Percentiles rank a stretch among this genome's conserved stretches.
Evolutionary conservation across 2,888 invertebrate genomes (phyloP).

Genomic region (Dicycla oo): DNA sequence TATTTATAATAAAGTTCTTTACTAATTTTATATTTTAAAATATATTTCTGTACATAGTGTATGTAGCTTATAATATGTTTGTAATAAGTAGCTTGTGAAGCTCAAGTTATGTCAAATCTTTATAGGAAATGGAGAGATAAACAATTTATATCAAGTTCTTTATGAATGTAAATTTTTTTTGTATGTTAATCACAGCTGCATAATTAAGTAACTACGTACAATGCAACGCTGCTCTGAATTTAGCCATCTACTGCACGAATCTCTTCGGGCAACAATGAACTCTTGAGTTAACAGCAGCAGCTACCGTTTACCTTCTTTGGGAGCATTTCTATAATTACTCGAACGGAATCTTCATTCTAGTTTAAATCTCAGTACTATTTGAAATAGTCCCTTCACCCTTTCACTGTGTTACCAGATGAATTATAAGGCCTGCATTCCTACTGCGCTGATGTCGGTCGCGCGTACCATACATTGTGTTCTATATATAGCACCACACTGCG

Average conservation of each 20-base stretch:
- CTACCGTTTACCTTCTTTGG: neutral
- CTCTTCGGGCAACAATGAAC: neutral
- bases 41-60: slow-evolving; percentile 29
- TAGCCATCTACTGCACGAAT: neutral
- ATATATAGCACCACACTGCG: too few relatives aligned
- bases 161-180: neutral
- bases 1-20: slow-evolving; percentile 11
- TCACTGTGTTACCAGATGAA: neutral
- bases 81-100: neutral
- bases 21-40: slow-evolving; percentile 13
- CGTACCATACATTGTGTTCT: too few relatives aligned
- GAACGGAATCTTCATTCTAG: slow-evolving; percentile 8
- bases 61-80: slow-evolving; percentile 2
- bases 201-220: neutral
- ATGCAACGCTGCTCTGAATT: neutral
- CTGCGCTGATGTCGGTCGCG: too few relatives aligned
- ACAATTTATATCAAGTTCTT: neutral
- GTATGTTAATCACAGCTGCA: neutral
- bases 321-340: neutral
- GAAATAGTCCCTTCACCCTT: neutral
- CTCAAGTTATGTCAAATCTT: slow-evolving; percentile 4
- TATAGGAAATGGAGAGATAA: neutral
- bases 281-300: neutral
- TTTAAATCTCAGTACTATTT: neutral
- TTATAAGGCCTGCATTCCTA: too few relatives aligned